These are phyloP conservation scores for Euborellia annulipes DNA, from an alignment of 1,140 invertebrate species.

Conservation along the genomic window DNA sequence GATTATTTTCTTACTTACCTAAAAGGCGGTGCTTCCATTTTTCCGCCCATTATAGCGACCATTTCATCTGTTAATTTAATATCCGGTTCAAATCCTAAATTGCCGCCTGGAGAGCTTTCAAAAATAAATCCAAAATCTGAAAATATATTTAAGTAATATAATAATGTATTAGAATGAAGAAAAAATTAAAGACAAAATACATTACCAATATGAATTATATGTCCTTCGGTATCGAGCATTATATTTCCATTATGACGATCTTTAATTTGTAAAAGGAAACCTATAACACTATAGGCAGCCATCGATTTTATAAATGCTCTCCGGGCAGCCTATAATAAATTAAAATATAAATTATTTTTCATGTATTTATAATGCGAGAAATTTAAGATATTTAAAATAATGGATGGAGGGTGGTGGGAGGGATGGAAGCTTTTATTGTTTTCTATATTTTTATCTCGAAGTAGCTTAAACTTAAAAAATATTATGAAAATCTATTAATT, in stretches of 20 bases:
- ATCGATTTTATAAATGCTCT: constrained; percentile 96
- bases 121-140: constrained; percentile 99
- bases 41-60: constrained; percentile 99
- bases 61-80: constrained; percentile 99
- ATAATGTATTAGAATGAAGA: too few relatives aligned
- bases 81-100: constrained; percentile 97
- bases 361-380: background rate
- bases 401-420: too few relatives aligned
- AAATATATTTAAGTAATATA: constrained; percentile 18
- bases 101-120: constrained; percentile 96
- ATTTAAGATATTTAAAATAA: too few relatives aligned
- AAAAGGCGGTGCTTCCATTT: constrained; percentile 92
- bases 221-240: constrained; percentile 92
- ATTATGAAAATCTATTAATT: too few relatives aligned
- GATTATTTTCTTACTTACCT: too few relatives aligned
- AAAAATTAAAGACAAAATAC: background rate
- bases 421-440: too few relatives aligned
- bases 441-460: too few relatives aligned
- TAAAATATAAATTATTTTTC: constrained; percentile 8
- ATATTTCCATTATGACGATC: constrained; percentile 99
- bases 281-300: constrained; percentile 97
- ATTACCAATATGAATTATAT: constrained; percentile 83
- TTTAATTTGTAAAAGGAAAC: constrained; percentile 95
- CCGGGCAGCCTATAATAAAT: constrained; percentile 54
- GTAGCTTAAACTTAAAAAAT: too few relatives aligned